Base-by-base conservation (phyloP, 2,888 invertebrate genomes). In the Nipponacmea schrenckii region DNA sequence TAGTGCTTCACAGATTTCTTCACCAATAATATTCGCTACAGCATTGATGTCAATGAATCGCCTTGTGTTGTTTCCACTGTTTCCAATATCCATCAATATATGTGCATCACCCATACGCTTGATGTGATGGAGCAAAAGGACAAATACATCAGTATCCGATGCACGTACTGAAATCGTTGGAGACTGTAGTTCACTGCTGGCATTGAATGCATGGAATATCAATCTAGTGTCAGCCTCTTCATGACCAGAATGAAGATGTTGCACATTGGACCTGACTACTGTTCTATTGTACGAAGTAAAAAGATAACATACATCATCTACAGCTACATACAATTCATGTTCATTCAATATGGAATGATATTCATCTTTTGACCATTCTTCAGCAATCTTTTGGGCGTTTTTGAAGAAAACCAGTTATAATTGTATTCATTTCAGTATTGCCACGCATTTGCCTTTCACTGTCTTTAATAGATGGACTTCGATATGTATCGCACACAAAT, bases 401-500 rank as follows among this genome's bases (percentile, higher is more conserved):
- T 46, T 46, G 14, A 46, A 17, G 46, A n/a, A 67, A 62, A 24
- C 67, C 56, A 15, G 67, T 71, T 27, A 62, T 17, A 44, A 39
- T 67, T n/a, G 44, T 10, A 12, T 12, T 15, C 7, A 39, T 45
- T 20, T 26, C 45, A 10, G 62, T n/a, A n/a, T n/a, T 46, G 12
- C 71, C 71, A 3, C 67, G 62, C 24, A 67, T 15, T 31, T 62
- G 48, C 26, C 71, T 27, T 63, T 71, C 62, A 15, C 71, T 62
- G 3, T 71, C 65, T 67, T 71, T 67, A 17, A 67, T 62, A 1
- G 71, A 71, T 3, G 1, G n/a, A 44, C 56, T 26, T 0, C 39
- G 24, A 20, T 71, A 67, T 15, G 26, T 67, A 27, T 71, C 71
- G 24, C 27, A 62, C 24, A 71, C 46, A 67, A 62, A 67, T 15